Percentiles rank a stretch among this genome's conserved stretches.
phyloP scores from a whole-genome alignment of 2,888 invertebrate genomes.

The Tetramorium bicarinatum region DNA sequence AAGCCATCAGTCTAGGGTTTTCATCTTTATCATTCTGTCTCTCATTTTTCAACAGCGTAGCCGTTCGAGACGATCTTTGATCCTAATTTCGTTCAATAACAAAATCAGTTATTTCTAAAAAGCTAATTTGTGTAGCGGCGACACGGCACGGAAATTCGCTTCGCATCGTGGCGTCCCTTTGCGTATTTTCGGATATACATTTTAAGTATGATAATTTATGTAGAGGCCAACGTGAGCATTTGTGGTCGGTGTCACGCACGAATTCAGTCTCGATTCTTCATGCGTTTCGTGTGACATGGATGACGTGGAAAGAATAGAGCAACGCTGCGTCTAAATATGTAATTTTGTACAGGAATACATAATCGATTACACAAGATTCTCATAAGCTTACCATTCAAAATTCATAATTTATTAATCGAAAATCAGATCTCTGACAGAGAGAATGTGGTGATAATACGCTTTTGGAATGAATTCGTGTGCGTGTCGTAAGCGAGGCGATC shows the following conservation, averaged over 20 bases:
- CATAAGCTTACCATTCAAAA: constrained; percentile 20
- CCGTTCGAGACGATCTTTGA: neutral
- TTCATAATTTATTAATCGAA: constrained; percentile 41
- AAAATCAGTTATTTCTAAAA: constrained; percentile 50
- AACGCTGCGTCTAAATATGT: constrained; percentile 62
- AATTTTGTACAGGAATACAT: constrained; percentile 55
- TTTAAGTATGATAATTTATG: constrained; percentile 76
- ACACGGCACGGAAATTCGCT: constrained; percentile 61
- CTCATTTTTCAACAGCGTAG: neutral
- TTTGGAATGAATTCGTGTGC: constrained; percentile 3
- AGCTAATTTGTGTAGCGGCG: constrained; percentile 47
- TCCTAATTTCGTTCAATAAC: constrained; percentile 18
- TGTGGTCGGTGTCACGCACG: constrained; percentile 65
- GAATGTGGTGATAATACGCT: neutral
- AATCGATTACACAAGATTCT: constrained; percentile 69
- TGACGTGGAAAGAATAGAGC: constrained; percentile 59
- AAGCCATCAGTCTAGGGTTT: neutral
- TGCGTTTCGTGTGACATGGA: constrained; percentile 57
- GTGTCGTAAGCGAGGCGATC: neutral
- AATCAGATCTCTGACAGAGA: constrained; percentile 32
- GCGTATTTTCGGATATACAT: constrained; percentile 43
- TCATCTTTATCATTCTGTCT: neutral
- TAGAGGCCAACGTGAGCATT: constrained; percentile 53
- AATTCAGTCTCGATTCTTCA: constrained; percentile 58
- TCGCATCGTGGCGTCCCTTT: constrained; percentile 53